Evolutionary conservation across 1,140 invertebrate species (phyloP).

Genomic region (Temnothorax curvispinosus): DNA sequence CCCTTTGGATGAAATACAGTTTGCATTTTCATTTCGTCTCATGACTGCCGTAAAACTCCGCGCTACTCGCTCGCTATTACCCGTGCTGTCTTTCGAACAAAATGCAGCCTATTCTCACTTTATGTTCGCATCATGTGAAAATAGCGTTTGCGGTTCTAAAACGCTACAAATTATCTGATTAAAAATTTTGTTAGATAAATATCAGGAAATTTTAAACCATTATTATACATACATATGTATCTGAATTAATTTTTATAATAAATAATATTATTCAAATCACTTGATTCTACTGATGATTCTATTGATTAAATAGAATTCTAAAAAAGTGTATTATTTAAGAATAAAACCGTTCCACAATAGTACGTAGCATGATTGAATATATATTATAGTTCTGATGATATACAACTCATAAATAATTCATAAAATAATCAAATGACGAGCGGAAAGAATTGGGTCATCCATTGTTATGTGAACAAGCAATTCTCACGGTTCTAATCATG

Average conservation of each 20-base stretch:
- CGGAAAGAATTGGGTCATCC: neutral
- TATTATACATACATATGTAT: neutral
- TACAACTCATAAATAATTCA: neutral
- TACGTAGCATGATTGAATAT: neutral
- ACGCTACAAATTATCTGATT: neutral
- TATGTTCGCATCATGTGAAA: neutral
- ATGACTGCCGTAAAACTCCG: conserved; percentile 19
- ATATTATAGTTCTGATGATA: neutral
- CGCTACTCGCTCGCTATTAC: neutral
- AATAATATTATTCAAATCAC: neutral
- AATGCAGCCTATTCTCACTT: neutral
- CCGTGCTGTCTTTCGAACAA: neutral
- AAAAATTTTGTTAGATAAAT: neutral
- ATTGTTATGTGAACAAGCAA: neutral
- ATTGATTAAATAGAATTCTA: neutral
- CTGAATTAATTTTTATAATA: neutral
- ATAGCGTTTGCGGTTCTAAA: neutral
- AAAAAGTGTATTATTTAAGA: neutral
- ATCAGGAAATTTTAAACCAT: neutral
- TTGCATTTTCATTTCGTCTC: conserved; percentile 33
- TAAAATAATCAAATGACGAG: neutral
- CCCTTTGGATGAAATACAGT: neutral
- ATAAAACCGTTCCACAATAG: neutral
- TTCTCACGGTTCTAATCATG: conserved; percentile 39
- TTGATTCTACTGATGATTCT: neutral